Percentiles rank a stretch among this genome's conserved stretches.
phyloP scores from a whole-genome alignment of 2,888 invertebrate genomes.

The Trichogramma dendrolimi region DNA sequence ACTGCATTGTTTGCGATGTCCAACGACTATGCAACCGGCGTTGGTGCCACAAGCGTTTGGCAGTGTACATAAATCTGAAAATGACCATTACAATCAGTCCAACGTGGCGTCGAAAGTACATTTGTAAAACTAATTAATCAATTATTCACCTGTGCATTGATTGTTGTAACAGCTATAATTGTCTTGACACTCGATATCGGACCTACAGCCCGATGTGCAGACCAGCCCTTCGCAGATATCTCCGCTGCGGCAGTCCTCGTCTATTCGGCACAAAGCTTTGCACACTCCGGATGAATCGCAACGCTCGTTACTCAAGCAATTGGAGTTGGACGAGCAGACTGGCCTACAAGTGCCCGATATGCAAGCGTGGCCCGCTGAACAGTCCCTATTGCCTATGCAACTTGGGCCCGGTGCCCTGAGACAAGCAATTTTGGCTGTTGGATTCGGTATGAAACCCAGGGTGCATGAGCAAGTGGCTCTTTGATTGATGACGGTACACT shows the following conservation, averaged over 20 bases:
- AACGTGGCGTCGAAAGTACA: neutral
- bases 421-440: conserved; percentile 83
- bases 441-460: conserved; percentile 77
- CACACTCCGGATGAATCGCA: conserved; percentile 73
- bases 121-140: neutral
- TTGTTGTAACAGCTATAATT: conserved; percentile 72
- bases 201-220: conserved; percentile 77
- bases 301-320: conserved; percentile 79
- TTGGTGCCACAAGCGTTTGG: conserved; percentile 81
- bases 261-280: conserved; percentile 76
- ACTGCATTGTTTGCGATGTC: conserved; percentile 70
- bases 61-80: conserved; percentile 65
- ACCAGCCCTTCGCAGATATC: conserved; percentile 81
- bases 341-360: conserved; percentile 71
- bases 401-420: conserved; percentile 71
- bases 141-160: conserved; percentile 61
- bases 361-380: conserved; percentile 68
- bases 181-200: conserved; percentile 71
- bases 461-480: conserved; percentile 78
- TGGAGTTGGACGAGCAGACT: conserved; percentile 70
- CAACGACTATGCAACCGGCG: conserved; percentile 66
- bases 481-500: conserved; percentile 75
- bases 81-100: conserved; percentile 6
- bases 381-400: conserved; percentile 76
- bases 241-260: conserved; percentile 81